Conservation (phyloP, 2,797 vertebrate species). For the Amblyraja radiata region DNA sequence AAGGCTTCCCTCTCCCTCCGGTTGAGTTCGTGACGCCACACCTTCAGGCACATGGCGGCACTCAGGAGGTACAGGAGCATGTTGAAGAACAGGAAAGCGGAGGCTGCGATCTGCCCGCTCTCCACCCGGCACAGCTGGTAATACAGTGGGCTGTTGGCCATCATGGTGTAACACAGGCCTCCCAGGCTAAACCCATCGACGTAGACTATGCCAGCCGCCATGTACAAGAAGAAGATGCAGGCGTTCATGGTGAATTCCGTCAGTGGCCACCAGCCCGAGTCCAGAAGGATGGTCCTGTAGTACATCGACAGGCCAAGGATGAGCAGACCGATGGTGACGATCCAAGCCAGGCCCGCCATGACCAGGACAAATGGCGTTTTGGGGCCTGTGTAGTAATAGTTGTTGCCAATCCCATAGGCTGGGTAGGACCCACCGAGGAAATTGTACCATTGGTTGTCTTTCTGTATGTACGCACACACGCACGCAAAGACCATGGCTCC, state of each 20-base stretch:
- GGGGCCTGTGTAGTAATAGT: slow-evolving; percentile 59
- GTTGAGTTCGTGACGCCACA: slow-evolving; percentile 59
- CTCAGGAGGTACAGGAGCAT: slow-evolving; percentile 58
- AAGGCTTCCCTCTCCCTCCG: slow-evolving; percentile 43
- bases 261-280: slow-evolving; percentile 70
- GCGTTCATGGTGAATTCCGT: slow-evolving; percentile 63
- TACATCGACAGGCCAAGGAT: slow-evolving; percentile 66
- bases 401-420: slow-evolving; percentile 45
- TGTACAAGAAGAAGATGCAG: slow-evolving; percentile 61
- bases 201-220: slow-evolving; percentile 66
- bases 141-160: slow-evolving; percentile 59
- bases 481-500: slow-evolving; percentile 67
- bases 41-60: slow-evolving; percentile 60
- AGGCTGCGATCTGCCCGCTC: slow-evolving; percentile 63
- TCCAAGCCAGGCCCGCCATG: slow-evolving; percentile 57
- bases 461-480: slow-evolving; percentile 65
- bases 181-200: slow-evolving; percentile 67
- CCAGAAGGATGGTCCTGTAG: slow-evolving; percentile 66
- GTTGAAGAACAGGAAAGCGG: slow-evolving; percentile 65
- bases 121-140: slow-evolving; percentile 58
- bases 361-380: slow-evolving; percentile 66
- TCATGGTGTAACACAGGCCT: slow-evolving; percentile 61
- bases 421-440: slow-evolving; percentile 49
- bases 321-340: slow-evolving; percentile 58
- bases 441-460: slow-evolving; percentile 67